Percentiles rank a stretch among this genome's conserved stretches.
Evolutionary conservation across 1,140 invertebrate genomes (phyloP).

Genomic region (Panulirus ornatus): DNA sequence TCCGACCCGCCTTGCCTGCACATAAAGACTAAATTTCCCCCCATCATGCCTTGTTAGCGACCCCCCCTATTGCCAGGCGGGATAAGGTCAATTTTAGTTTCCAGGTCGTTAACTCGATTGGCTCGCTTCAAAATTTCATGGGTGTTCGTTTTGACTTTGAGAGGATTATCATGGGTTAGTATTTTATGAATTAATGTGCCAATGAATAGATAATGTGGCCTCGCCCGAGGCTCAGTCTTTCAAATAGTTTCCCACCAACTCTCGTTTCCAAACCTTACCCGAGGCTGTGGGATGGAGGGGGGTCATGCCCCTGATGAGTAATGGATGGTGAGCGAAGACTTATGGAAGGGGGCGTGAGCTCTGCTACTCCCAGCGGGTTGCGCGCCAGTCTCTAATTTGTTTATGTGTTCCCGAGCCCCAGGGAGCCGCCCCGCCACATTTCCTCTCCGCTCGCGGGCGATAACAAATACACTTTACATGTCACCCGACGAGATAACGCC

Average conservation of each 20-base stretch:
- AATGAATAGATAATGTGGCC: constrained; percentile 38
- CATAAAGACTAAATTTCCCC: constrained; percentile 62
- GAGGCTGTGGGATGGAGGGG: not conserved
- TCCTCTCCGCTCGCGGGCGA: not conserved
- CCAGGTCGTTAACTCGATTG: constrained; percentile 60
- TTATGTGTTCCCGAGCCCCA: constrained; percentile 51
- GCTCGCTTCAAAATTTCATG: constrained; percentile 25
- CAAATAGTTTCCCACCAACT: not conserved
- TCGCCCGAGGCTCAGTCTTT: not conserved
- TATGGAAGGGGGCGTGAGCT: constrained; percentile 38
- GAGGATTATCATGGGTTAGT: constrained; percentile 27
- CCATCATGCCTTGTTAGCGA: constrained; percentile 63
- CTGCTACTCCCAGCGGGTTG: constrained; percentile 50
- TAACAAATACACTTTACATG: constrained; percentile 54
- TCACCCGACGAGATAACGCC: not conserved
- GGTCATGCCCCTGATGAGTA: not conserved
- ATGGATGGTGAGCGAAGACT: constrained; percentile 45
- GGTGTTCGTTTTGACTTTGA: constrained; percentile 26
- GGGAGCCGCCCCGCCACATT: not conserved
- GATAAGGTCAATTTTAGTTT: constrained; percentile 68
- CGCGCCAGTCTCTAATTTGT: constrained; percentile 61
- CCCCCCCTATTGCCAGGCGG: constrained; percentile 43
- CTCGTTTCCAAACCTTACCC: not conserved
- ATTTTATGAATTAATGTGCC: constrained; percentile 58
- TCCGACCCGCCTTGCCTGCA: not conserved